Base-by-base conservation (phyloP, 2,888 invertebrate species). In the Agonopterix heracliana region DNA sequence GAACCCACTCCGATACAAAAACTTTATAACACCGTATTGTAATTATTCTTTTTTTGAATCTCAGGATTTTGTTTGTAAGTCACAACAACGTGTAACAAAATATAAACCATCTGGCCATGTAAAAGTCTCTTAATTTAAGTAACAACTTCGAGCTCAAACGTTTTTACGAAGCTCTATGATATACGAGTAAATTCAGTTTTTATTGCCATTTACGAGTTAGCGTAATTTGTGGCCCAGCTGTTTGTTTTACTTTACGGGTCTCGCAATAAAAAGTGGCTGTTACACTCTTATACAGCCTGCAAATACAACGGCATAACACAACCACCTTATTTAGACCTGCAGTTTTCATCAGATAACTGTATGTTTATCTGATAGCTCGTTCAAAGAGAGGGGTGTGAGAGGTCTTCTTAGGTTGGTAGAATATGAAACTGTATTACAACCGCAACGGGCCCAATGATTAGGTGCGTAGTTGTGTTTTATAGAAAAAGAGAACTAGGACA, bases 231-330 rank as follows among this genome's bases (percentile, higher is more conserved):
- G 62, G 66, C 51, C 63, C 70, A 67, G 64, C 68, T 70, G 71
- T 61, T 66, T 64, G 63, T 67, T 69, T 70, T 66, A 65, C 61
- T 78, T 69, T 71, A 77, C 63, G 66, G 65, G 61, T 54, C 60
- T 48, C 49, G 69, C 64, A 70, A 74, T 78, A 78, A 78, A 74
- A 76, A 72, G 62, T 67, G 62, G 63, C 64, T 63, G 71, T 69
- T 63, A 68, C 63, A 60, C 62, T 57, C 59, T 58, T 63, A 67
- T 63, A 66, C 26, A 26, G 26, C 69, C 66, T 68, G 62, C 54
- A 59, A 58, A 62, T 63, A 68, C 60, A 60, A 59, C 59, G 51
- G 57, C 48, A 54, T 46, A 54, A 60, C 53, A 50, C 38, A 51
- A 54, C 72, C 67, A 67, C 13, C 50, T 35, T 26, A 34, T 11